Conservation (phyloP, 1,140 invertebrate species). For the Procambarus virginalis region DNA sequence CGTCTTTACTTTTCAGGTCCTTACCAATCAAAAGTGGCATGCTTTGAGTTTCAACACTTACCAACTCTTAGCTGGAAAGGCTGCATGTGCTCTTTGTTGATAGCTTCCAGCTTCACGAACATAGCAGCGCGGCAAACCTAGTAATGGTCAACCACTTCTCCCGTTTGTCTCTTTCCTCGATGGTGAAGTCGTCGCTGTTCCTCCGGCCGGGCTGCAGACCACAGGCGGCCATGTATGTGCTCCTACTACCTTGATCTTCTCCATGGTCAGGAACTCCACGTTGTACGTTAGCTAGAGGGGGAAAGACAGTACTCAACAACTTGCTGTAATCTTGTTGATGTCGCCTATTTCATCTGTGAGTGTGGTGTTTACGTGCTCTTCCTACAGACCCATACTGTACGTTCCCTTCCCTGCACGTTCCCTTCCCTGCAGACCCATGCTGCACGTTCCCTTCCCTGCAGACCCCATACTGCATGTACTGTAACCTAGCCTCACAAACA, state of each 20-base stretch:
- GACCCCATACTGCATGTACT: too few relatives aligned
- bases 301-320: not conserved
- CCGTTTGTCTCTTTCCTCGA: conserved; percentile 69
- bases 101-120: conserved; percentile 77
- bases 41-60: conserved; percentile 71
- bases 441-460: too few relatives aligned
- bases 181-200: conserved; percentile 75
- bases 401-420: too few relatives aligned
- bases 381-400: too few relatives aligned
- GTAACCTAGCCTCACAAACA: too few relatives aligned
- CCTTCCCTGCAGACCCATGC: too few relatives aligned
- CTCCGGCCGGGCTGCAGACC: conserved; percentile 84
- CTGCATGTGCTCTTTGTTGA: conserved; percentile 74
- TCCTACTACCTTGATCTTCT: conserved; percentile 96
- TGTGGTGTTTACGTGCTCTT: too few relatives aligned
- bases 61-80: conserved; percentile 79
- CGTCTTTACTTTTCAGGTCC: too few relatives aligned
- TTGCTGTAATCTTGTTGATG: too few relatives aligned
- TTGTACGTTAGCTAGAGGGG: conserved; percentile 71
- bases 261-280: conserved; percentile 76
- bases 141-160: conserved; percentile 79
- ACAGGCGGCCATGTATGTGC: conserved; percentile 95
- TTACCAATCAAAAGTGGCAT: too few relatives aligned
- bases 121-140: conserved; percentile 81
- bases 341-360: too few relatives aligned